Evolutionary conservation across 1,140 invertebrate species (phyloP).

Genomic region (Bilobella aurantiaca): DNA sequence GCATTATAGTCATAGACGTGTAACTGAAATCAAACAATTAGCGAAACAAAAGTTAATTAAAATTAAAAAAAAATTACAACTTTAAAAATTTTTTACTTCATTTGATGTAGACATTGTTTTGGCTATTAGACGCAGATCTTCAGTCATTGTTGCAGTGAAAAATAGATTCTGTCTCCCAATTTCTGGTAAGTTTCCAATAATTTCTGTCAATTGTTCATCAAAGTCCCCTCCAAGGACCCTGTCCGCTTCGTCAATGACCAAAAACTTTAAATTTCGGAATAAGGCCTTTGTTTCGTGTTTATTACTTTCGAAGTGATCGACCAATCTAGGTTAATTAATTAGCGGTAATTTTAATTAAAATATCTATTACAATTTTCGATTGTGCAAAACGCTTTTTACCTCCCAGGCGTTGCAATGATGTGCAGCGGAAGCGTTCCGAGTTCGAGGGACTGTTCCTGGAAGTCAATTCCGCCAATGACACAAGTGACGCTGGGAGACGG

Average conservation of each 20-base stretch:
- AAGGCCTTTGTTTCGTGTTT: constrained; percentile 52
- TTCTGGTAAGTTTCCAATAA: constrained; percentile 65
- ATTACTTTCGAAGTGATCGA: constrained; percentile 4
- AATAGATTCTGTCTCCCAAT: constrained; percentile 67
- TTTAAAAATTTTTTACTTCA: background rate
- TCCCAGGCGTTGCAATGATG: constrained; percentile 85
- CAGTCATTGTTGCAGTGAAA: constrained; percentile 94
- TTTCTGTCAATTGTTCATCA: constrained; percentile 66
- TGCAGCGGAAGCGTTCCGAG: constrained; percentile 82
- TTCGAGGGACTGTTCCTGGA: constrained; percentile 77
- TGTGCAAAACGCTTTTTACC: constrained; percentile 37
- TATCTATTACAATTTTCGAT: background rate
- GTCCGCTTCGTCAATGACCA: constrained; percentile 89
- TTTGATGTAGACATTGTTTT: constrained; percentile 36
- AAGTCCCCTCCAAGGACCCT: constrained; percentile 68
- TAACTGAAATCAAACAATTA: constrained; percentile 11
- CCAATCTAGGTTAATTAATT: constrained; percentile 10
- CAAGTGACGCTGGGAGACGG: constrained; percentile 68
- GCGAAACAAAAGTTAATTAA: constrained; percentile 47
- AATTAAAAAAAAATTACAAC: constrained; percentile 12
- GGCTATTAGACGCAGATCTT: constrained; percentile 43
- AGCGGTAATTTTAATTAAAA: background rate
- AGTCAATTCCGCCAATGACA: constrained; percentile 86
- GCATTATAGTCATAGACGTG: constrained; percentile 19
- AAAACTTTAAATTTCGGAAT: constrained; percentile 67